phyloP scores from a whole-genome alignment of 2,888 invertebrate genomes.

The Strigamia transsilvanica region DNA sequence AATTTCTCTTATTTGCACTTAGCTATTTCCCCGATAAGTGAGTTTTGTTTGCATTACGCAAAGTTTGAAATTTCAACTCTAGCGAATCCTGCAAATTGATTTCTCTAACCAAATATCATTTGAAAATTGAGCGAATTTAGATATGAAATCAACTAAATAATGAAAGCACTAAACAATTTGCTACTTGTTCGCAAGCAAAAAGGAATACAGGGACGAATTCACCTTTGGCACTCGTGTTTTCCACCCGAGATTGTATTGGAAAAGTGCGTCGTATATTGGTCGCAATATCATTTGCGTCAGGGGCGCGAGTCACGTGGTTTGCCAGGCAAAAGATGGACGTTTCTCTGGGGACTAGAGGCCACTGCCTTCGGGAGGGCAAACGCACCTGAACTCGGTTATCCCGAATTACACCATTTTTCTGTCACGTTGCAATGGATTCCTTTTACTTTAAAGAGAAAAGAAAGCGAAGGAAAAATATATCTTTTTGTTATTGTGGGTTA shows the following conservation, averaged over 20 bases:
- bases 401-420: not conserved
- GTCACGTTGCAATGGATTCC: not conserved
- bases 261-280: not conserved
- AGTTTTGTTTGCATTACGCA: not conserved
- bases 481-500: too few species aligned
- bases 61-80: conserved; percentile 28
- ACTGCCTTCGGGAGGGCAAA: conserved; percentile 11
- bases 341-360: conserved; percentile 1
- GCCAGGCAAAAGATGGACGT: conserved; percentile 6
- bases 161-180: too few species aligned
- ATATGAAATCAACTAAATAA: not conserved
- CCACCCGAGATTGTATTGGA: not conserved
- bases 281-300: conserved; percentile 39
- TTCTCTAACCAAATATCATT: not conserved
- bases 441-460: not conserved
- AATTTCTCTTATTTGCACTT: conserved; percentile 33
- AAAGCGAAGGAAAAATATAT: too few species aligned
- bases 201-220: not conserved
- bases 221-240: not conserved
- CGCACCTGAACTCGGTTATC: not conserved
- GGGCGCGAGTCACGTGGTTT: conserved; percentile 5
- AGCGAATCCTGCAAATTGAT: conserved; percentile 17
- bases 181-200: too few species aligned
- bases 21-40: conserved; percentile 19
- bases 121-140: not conserved